Conservation (phyloP, 2,113 vertebrate genomes). For the Crypturellus undulatus region DNA sequence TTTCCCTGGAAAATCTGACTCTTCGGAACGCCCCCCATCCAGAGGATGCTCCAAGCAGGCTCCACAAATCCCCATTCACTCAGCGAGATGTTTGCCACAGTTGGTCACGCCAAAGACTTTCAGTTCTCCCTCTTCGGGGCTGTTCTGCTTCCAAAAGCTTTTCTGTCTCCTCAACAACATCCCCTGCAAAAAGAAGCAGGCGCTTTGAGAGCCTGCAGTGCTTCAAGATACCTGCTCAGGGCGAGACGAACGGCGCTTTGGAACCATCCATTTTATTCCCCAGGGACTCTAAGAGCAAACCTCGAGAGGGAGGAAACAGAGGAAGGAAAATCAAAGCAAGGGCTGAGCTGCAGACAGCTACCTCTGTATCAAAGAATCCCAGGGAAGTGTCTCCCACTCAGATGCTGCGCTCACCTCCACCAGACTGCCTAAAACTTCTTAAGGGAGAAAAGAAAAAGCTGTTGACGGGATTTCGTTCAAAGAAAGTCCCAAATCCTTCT, state of each 20-base stretch:
- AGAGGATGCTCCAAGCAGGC: too few species aligned
- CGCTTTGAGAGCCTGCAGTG: not conserved
- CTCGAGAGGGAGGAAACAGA: not conserved
- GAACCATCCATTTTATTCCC: not conserved
- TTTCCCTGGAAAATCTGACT: not conserved
- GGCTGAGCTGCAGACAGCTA: not conserved
- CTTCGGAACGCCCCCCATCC: not conserved
- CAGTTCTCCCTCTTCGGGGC: not conserved
- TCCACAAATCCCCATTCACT: not conserved
- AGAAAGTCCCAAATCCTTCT: not conserved
- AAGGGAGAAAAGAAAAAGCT: not conserved
- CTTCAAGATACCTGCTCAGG: not conserved
- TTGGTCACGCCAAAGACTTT: not conserved
- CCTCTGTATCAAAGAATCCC: not conserved
- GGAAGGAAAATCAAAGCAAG: too few species aligned
- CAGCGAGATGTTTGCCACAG: rapidly evolving
- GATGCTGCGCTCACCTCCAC: not conserved
- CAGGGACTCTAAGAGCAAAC: not conserved
- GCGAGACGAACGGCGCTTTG: not conserved
- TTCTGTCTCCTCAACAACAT: not conserved
- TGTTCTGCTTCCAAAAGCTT: too few species aligned
- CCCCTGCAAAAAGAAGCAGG: not conserved
- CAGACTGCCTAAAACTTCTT: not conserved
- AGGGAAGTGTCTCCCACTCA: rapidly evolving
- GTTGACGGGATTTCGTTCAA: not conserved